Percentiles rank a stretch among this genome's conserved stretches.
These are phyloP conservation scores for Threskiornis aethiopicus DNA, from an alignment of 2,797 vertebrate species.

Conservation along the genomic window DNA sequence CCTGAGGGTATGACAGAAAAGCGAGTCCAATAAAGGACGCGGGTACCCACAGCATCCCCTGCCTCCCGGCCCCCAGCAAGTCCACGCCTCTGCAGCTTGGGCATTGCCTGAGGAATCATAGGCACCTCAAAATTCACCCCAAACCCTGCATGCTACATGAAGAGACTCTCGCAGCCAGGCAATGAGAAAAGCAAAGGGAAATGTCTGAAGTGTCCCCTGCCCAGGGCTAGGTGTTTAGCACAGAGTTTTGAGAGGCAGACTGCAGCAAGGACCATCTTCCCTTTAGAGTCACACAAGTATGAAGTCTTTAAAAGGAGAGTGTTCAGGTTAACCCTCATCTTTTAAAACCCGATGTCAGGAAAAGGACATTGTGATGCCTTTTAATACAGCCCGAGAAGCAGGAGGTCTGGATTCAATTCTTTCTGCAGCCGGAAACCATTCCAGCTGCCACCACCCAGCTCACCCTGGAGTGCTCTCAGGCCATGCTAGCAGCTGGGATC, in stretches of 20 bases:
- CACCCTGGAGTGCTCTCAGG: background rate
- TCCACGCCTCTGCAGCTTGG: rapidly evolving
- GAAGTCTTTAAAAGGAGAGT: background rate
- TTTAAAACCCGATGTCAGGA: background rate
- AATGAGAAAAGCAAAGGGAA: background rate
- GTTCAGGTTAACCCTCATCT: background rate
- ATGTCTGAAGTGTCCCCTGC: background rate
- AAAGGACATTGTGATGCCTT: background rate
- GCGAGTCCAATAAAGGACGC: rapidly evolving
- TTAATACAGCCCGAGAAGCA: background rate
- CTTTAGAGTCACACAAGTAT: background rate
- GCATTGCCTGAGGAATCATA: background rate
- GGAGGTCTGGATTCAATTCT: background rate
- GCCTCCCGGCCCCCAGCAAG: background rate
- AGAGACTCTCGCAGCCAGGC: background rate
- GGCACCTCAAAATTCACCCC: background rate
- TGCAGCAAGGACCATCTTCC: background rate
- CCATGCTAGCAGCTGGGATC: background rate
- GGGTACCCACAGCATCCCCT: background rate
- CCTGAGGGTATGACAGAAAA: background rate
- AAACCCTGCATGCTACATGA: background rate
- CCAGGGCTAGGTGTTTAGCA: background rate
- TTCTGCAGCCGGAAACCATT: background rate
- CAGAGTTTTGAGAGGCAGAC: background rate
- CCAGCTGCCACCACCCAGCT: background rate